Conservation (phyloP, 2,888 invertebrate genomes). For the Leucoma salicis region DNA sequence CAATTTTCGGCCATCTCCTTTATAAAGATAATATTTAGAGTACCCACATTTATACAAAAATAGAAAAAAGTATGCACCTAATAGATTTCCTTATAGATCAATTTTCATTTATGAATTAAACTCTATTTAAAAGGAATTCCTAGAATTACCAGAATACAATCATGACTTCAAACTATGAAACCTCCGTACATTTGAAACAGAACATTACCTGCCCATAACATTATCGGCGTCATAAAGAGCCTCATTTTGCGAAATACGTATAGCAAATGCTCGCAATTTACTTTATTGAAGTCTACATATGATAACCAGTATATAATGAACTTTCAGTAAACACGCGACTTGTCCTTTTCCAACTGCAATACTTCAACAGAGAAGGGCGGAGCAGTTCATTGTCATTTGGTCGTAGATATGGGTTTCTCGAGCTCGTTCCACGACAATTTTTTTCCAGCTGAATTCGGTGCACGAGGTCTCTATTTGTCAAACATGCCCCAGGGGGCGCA, state of each 20-base stretch:
- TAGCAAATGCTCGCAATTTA: slow-evolving; percentile 78
- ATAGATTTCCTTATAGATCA: too few relatives aligned
- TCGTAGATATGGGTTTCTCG: slow-evolving; percentile 53
- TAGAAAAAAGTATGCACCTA: too few relatives aligned
- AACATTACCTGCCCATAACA: slow-evolving; percentile 78
- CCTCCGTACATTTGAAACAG: slow-evolving; percentile 64
- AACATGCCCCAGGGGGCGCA: slow-evolving; percentile 51
- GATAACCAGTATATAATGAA: slow-evolving; percentile 46
- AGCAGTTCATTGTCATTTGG: slow-evolving; percentile 44
- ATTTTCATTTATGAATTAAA: too few relatives aligned
- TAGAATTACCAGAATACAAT: too few relatives aligned
- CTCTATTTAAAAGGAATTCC: too few relatives aligned
- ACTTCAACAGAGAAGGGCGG: slow-evolving; percentile 19
- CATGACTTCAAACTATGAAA: slow-evolving; percentile 75
- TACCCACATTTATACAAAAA: too few relatives aligned
- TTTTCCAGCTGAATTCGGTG: slow-evolving; percentile 67
- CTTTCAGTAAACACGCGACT: slow-evolving; percentile 35
- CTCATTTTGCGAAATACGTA: slow-evolving; percentile 69
- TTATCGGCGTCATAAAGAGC: slow-evolving; percentile 76
- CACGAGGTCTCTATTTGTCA: slow-evolving; percentile 75
- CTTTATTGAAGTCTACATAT: slow-evolving; percentile 72
- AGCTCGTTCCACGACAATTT: slow-evolving; percentile 65
- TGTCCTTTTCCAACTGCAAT: slow-evolving; percentile 17
- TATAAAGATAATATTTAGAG: too few relatives aligned
- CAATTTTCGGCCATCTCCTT: too few relatives aligned